phyloP scores from a whole-genome alignment of 2,797 vertebrate genomes.

The Ctenochaetus hawaiiensis region DNA sequence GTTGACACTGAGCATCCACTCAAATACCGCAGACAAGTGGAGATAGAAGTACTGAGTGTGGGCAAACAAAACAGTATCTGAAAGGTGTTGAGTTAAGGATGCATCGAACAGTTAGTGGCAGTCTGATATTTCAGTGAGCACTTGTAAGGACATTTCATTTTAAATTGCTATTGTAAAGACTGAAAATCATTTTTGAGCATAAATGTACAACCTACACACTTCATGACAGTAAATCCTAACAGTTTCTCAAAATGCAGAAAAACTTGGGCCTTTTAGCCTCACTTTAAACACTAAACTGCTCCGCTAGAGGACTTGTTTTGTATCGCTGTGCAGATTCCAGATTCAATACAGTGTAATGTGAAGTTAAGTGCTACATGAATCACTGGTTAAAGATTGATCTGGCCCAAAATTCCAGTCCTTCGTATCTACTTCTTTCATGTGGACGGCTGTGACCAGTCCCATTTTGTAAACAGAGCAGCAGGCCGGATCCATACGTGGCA shows the following conservation, averaged over 20 bases:
- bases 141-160: not conserved
- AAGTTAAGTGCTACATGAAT: not conserved
- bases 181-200: not conserved
- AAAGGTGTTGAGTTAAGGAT: constrained; percentile 66
- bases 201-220: not conserved
- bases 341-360: not conserved
- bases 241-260: not conserved
- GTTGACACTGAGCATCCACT: constrained; percentile 86
- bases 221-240: not conserved
- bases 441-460: constrained; percentile 50
- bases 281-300: not conserved
- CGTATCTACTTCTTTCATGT: not conserved
- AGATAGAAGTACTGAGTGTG: constrained; percentile 62
- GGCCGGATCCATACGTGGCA: constrained; percentile 21
- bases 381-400: constrained; percentile 27
- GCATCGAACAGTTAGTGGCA: not conserved
- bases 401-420: not conserved
- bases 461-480: constrained; percentile 66
- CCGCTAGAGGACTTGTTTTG: not conserved
- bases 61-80: constrained; percentile 80
- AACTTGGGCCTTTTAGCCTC: not conserved
- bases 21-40: constrained; percentile 84
- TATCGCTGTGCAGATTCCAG: not conserved
- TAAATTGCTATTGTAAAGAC: not conserved
- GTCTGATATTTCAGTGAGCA: not conserved